Evolutionary conservation across 2,797 vertebrate species (phyloP).

Genomic region (Cryptoprocta ferox): DNA sequence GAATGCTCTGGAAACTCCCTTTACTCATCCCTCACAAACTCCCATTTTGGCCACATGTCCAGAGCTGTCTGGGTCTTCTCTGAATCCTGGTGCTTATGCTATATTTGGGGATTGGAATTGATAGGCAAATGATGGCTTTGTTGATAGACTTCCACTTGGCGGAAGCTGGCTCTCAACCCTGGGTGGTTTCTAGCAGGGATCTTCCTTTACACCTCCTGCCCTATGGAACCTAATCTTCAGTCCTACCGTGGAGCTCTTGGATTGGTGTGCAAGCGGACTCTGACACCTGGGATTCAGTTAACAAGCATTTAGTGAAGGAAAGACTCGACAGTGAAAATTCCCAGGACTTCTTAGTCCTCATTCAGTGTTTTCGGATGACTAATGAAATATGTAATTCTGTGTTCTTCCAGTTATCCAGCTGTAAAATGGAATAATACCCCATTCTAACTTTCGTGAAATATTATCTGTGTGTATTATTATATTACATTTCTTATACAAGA

Average conservation of each 20-base stretch:
- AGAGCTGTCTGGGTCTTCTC: rapidly evolving
- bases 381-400: not conserved
- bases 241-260: not conserved
- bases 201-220: not conserved
- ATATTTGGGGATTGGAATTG: not conserved
- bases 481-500: not conserved
- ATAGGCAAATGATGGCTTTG: no score
- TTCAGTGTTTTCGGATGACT: not conserved
- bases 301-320: not conserved
- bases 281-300: not conserved
- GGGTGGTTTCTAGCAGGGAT: not conserved
- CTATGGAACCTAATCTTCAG: not conserved
- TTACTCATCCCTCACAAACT: not conserved
- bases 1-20: not conserved
- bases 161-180: not conserved
- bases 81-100: not conserved
- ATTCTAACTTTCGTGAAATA: not conserved
- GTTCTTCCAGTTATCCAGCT: not conserved
- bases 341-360: not conserved
- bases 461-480: not conserved
- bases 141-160: rapidly evolving
- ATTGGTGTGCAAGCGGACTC: not conserved
- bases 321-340: not conserved
- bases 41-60: not conserved
- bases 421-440: not conserved